Conservation (phyloP, 1,140 invertebrate genomes). For the Mamestra configurata region DNA sequence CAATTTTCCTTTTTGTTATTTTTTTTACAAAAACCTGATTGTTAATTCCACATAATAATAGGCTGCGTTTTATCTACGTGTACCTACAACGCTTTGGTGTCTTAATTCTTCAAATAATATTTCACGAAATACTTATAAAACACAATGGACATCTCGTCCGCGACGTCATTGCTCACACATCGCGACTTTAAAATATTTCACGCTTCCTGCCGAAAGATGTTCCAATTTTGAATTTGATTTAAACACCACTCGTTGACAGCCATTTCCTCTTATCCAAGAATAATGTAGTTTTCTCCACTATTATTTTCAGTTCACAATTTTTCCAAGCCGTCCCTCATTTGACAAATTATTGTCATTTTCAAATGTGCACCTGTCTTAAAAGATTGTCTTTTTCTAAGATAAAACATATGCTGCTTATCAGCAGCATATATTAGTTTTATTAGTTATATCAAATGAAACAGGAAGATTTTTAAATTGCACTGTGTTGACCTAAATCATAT, state of each 20-base stretch:
- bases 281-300: conserved; percentile 69
- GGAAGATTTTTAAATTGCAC: neutral
- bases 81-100: too few species aligned
- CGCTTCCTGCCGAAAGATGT: conserved; percentile 82
- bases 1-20: too few species aligned
- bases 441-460: too few species aligned
- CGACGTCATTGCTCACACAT: conserved; percentile 52
- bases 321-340: conserved; percentile 59
- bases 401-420: neutral
- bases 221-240: conserved; percentile 86
- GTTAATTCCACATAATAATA: too few species aligned
- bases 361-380: conserved; percentile 56
- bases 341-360: conserved; percentile 67
- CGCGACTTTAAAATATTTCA: conserved; percentile 81
- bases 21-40: too few species aligned
- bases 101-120: neutral
- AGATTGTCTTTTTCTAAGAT: conserved; percentile 17
- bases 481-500: too few species aligned
- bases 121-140: conserved; percentile 27
- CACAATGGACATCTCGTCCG: conserved; percentile 22
- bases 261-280: conserved; percentile 79
- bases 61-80: too few species aligned
- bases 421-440: neutral
- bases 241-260: conserved; percentile 78
- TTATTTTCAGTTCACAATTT: conserved; percentile 70